A percentile compares a stretch with the other conserved stretches of the same genome.
These are phyloP conservation scores for Coptodon bakossiorum DNA, from an alignment of 2,113 vertebrate genomes.

Conservation along the genomic window DNA sequence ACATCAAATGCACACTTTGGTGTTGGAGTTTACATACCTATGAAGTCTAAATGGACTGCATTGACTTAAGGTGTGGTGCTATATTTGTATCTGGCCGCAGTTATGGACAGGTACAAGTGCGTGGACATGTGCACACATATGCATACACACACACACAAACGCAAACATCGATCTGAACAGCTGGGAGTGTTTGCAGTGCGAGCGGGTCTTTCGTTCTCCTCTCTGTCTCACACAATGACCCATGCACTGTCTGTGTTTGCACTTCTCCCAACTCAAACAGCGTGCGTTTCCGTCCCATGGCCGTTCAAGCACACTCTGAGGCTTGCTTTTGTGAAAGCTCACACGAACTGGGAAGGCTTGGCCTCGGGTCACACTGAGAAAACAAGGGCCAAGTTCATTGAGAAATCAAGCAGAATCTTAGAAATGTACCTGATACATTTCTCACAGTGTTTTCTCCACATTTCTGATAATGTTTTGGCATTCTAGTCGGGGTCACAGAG, in stretches of 20 bases:
- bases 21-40: slow-evolving; percentile 64
- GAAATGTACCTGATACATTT: slow-evolving; percentile 31
- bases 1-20: slow-evolving; percentile 63
- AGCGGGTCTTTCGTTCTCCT: slow-evolving; percentile 32
- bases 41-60: slow-evolving; percentile 58
- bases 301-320: slow-evolving; percentile 36
- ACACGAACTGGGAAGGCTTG: slow-evolving; percentile 34
- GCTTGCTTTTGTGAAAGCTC: slow-evolving; percentile 46
- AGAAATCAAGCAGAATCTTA: slow-evolving; percentile 52
- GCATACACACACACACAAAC: background rate
- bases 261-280: slow-evolving; percentile 67
- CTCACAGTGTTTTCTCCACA: background rate
- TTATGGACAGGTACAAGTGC: slow-evolving; percentile 39
- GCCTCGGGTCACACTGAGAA: slow-evolving; percentile 28
- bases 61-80: slow-evolving; percentile 71
- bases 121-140: background rate
- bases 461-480: slow-evolving; percentile 26
- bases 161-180: slow-evolving; percentile 37
- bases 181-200: slow-evolving; percentile 67
- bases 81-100: slow-evolving; percentile 51
- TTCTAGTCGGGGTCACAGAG: slow-evolving; percentile 34
- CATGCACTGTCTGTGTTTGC: slow-evolving; percentile 66
- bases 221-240: slow-evolving; percentile 58
- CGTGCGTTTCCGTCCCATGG: slow-evolving; percentile 43
- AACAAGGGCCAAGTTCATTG: slow-evolving; percentile 59